Conservation (phyloP, 2,797 vertebrate genomes). For the Falco rusticolus region DNA sequence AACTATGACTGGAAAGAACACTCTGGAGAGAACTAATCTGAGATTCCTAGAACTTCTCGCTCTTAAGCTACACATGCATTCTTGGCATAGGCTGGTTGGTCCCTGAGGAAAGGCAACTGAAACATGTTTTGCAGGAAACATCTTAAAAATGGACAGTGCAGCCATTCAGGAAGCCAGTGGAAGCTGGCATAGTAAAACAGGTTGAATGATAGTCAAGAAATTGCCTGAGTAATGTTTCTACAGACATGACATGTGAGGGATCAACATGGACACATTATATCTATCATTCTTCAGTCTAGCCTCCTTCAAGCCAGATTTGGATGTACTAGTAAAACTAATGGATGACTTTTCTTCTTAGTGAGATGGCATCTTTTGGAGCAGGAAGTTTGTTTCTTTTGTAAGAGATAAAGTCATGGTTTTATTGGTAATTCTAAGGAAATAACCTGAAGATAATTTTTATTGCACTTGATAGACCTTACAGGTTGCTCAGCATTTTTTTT, state of each 20-base stretch:
- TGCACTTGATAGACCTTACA: neutral
- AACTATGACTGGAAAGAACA: neutral
- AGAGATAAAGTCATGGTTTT: neutral
- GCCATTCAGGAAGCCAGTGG: neutral
- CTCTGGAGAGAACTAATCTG: neutral
- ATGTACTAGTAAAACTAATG: neutral
- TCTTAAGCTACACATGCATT: neutral
- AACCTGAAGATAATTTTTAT: neutral
- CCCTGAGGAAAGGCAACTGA: constrained; percentile 12
- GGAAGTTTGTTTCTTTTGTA: neutral
- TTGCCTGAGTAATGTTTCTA: neutral
- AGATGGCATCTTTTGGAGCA: neutral
- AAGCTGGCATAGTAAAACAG: neutral
- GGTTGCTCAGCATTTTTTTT: neutral
- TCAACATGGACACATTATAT: neutral
- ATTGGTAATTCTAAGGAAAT: neutral
- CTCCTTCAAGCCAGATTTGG: neutral
- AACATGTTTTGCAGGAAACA: neutral
- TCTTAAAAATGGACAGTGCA: neutral
- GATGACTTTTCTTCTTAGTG: neutral
- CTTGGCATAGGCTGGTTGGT: neutral
- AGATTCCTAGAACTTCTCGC: neutral
- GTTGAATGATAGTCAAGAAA: constrained; percentile 6
- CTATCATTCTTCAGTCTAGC: neutral
- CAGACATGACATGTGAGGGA: neutral